These are phyloP conservation scores for Aporrectodea caliginosa DNA, from an alignment of 1,140 invertebrate genomes.

Conservation along the genomic window DNA sequence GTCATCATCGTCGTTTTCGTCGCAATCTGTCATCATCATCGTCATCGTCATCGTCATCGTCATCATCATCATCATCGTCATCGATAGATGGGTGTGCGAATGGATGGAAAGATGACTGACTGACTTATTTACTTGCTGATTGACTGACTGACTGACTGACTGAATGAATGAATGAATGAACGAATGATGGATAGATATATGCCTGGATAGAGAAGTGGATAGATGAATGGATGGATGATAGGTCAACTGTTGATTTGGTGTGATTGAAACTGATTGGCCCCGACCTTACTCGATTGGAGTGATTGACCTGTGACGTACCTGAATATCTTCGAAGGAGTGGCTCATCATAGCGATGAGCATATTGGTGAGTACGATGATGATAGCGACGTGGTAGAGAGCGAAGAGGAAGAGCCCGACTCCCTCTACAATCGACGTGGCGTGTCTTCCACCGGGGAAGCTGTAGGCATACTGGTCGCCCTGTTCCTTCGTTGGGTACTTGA, in stretches of 20 bases:
- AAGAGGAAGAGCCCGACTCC: slow-evolving; percentile 61
- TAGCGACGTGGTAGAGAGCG: slow-evolving; percentile 58
- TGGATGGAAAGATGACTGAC: too few relatives aligned
- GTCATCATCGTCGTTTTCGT: not conserved
- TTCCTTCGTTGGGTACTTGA: slow-evolving; percentile 31
- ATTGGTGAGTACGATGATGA: slow-evolving; percentile 63
- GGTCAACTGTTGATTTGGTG: too few relatives aligned
- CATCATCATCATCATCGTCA: not conserved
- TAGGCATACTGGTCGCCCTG: not conserved
- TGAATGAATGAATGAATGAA: slow-evolving; percentile 11
- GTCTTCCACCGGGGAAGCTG: slow-evolving; percentile 26
- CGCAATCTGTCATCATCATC: not conserved
- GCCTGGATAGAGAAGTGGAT: not conserved
- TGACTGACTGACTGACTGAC: too few relatives aligned
- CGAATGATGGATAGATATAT: not conserved
- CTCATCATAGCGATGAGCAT: slow-evolving; percentile 65
- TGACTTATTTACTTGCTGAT: not conserved
- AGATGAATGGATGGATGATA: not conserved
- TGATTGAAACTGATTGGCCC: too few relatives aligned
- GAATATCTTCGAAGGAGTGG: slow-evolving; percentile 62
- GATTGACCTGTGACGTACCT: slow-evolving; percentile 46
- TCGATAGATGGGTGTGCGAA: too few relatives aligned
- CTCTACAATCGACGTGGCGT: slow-evolving; percentile 49
- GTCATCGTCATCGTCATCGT: not conserved
- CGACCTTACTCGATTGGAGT: not conserved